Percentiles rank a stretch among this genome's conserved stretches.
Evolutionary conservation across 2,888 invertebrate species (phyloP).

Genomic region (Drosophila fulvimacula): DNA sequence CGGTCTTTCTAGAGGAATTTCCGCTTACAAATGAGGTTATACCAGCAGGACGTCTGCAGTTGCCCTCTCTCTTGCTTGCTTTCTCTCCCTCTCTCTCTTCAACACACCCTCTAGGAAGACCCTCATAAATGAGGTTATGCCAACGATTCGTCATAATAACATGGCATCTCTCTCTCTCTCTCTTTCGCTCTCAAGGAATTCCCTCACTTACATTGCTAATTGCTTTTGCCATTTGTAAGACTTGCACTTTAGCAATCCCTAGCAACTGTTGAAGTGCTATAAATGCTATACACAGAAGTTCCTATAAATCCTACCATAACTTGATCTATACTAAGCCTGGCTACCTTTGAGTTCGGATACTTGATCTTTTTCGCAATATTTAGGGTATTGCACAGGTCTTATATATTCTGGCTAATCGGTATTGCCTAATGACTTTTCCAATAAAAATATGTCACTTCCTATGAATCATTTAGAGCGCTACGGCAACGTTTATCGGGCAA

Average conservation of each 20-base stretch:
- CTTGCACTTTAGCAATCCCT: too few species aligned
- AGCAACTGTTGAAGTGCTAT: not conserved
- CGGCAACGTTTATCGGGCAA: conserved; percentile 25
- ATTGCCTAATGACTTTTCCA: conserved; percentile 4
- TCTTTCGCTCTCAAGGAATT: not conserved
- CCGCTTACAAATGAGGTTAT: not conserved
- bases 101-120: not conserved
- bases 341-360: not conserved
- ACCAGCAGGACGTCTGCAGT: not conserved
- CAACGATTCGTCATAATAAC: not conserved
- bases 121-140: conserved; percentile 2
- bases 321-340: not conserved
- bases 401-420: not conserved
- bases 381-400: not conserved
- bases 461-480: conserved; percentile 32
- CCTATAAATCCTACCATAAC: too few species aligned
- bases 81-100: not conserved
- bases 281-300: not conserved
- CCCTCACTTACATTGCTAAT: conserved; percentile 7
- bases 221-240: not conserved
- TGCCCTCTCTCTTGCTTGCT: not conserved
- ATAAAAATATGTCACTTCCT: conserved; percentile 12
- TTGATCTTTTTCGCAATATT: not conserved
- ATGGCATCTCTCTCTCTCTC: not conserved
- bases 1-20: not conserved